A percentile compares a stretch with the other conserved stretches of the same genome.
phyloP scores from a whole-genome alignment of 2,888 invertebrate species.

The Agrochola lychnidis region DNA sequence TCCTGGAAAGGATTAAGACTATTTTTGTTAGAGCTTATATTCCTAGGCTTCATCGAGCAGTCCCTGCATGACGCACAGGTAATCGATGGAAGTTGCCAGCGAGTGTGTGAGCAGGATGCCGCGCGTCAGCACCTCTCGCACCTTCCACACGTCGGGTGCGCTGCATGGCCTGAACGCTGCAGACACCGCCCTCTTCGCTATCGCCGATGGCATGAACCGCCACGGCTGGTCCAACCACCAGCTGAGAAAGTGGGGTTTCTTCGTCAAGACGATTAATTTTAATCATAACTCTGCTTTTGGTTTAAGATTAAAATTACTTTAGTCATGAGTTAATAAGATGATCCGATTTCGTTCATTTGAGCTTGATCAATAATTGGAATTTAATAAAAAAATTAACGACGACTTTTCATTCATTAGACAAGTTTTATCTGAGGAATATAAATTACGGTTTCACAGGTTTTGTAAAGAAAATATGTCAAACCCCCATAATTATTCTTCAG shows the following conservation, averaged over 20 bases:
- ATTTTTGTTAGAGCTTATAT: not conserved
- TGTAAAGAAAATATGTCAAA: not conserved
- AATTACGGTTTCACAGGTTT: not conserved
- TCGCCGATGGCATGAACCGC: conserved; percentile 80
- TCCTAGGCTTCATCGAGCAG: conserved; percentile 81
- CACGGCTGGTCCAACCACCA: conserved; percentile 82
- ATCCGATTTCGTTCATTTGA: not conserved
- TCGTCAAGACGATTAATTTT: not conserved
- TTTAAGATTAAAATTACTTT: not conserved
- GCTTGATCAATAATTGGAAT: not conserved
- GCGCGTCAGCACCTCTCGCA: conserved; percentile 85
- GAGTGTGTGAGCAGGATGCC: conserved; percentile 86
- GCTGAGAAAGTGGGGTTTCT: conserved; percentile 65
- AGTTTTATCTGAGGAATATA: not conserved
- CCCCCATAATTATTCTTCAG: not conserved
- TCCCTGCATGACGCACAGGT: conserved; percentile 88
- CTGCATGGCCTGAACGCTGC: conserved; percentile 71
- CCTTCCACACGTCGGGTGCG: conserved; percentile 81
- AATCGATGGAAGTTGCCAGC: conserved; percentile 87
- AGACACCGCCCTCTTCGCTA: conserved; percentile 74
- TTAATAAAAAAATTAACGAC: not conserved
- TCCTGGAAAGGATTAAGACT: not conserved
- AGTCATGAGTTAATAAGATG: not conserved
- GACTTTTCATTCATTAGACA: not conserved
- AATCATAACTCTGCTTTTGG: not conserved